Evolutionary conservation across 2,113 vertebrate genomes (phyloP), one percentile per base, ranked within the genome.

Genomic region (Xenopus laevis): DNA sequence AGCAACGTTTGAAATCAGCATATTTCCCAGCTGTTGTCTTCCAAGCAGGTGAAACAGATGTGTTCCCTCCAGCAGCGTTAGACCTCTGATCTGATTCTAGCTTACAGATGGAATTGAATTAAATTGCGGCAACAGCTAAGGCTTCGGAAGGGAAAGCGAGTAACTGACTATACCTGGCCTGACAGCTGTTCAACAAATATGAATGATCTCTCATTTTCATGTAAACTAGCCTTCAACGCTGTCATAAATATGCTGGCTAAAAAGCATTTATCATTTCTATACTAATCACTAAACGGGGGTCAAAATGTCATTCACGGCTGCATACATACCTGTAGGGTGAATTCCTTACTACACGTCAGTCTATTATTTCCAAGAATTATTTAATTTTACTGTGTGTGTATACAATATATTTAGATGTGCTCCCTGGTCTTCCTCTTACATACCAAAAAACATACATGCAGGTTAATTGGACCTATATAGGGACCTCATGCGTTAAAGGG

Each of bases 11-110:
- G 82, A 85, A 87, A 79, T 67, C 80, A 84, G 82, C 86, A 87
- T 80, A 88, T 89, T 77, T 79, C 70, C 83, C 86, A 84, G 84
- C 83, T 86, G 79, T 80, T 84, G 59, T 83, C 80, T 85, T 81
- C 63, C 81, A 88, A 87, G 83, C 80, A 80, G 80, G 85, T 85
- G 85, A 87, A 90, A 84, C 87, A 92, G 87, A 87, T 87, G 84
- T 87, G 82, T 81, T 80, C 84, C 87, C 87, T 82, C 78, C 74
- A 87, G 84, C 86, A 86, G 80, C 78, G 67, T 84, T 84, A 87
- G 86, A 86, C 86, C 89, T 86, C 84, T 86, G 86, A 89, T 87
- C 83, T 87, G 83, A 83, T 84, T 86, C 87, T 84, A 86, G 83
- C 82, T 89, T 89, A 84, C 82, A 86, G 84, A 83, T 83, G 80